These are phyloP conservation scores for Schizaphis graminum DNA, from an alignment of 2,888 invertebrate genomes.

Conservation along the genomic window DNA sequence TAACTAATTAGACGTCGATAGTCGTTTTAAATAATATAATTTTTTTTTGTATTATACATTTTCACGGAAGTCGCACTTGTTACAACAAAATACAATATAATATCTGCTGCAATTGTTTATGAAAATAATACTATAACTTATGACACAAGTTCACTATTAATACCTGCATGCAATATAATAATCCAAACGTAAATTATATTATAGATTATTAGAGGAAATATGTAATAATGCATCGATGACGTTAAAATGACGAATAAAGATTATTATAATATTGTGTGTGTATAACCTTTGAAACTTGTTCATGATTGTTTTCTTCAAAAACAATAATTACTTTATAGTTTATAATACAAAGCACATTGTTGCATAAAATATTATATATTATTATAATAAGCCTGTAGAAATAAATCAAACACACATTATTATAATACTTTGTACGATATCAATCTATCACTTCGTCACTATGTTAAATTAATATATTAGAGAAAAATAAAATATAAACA, in stretches of 20 bases:
- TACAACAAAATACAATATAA: not conserved
- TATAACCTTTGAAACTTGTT: slow-evolving; percentile 16
- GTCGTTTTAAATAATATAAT: not conserved
- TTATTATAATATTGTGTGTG: not conserved
- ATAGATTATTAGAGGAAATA: not conserved
- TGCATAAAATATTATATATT: not conserved
- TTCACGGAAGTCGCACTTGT: not conserved
- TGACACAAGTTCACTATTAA: not conserved
- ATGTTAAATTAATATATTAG: not conserved
- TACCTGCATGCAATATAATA: not conserved
- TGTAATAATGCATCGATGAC: not conserved
- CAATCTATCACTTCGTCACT: not conserved
- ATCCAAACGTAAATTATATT: not conserved
- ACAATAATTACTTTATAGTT: not conserved
- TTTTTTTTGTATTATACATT: not conserved
- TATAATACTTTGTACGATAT: not conserved
- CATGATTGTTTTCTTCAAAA: not conserved
- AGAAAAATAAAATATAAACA: not conserved
- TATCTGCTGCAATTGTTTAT: not conserved
- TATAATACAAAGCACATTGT: slow-evolving; percentile 10
- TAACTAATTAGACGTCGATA: not conserved
- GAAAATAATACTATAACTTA: not conserved
- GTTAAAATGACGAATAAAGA: not conserved
- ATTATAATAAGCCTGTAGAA: not conserved
- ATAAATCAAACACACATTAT: not conserved